These are phyloP conservation scores for Aulostomus chinensis DNA, from an alignment of 2,797 vertebrate species.

Conservation along the genomic window DNA sequence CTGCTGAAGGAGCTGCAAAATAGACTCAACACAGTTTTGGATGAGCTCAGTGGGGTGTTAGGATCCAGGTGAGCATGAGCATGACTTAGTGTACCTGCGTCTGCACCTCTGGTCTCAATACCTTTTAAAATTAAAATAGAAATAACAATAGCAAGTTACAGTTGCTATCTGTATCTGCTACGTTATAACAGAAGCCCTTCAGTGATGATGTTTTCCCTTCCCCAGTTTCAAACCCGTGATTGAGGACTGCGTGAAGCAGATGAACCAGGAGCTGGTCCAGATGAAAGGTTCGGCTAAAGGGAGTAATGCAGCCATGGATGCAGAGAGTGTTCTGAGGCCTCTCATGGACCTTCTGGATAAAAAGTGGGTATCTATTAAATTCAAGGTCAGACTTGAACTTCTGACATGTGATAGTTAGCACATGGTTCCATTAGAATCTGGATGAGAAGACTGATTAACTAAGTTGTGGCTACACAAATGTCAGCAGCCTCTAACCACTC, in stretches of 20 bases:
- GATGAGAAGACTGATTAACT: too few species aligned
- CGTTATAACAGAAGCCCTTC: too few species aligned
- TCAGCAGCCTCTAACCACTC: too few species aligned
- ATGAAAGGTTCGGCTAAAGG: constrained; percentile 88
- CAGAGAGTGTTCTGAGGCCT: constrained; percentile 91
- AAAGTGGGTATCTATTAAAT: constrained; percentile 81
- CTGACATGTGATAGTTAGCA: too few species aligned
- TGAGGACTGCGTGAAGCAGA: constrained; percentile 94
- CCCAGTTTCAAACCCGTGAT: constrained; percentile 90
- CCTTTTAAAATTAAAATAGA: too few species aligned
- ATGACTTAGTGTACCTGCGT: background rate
- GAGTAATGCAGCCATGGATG: constrained; percentile 89
- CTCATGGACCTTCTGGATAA: constrained; percentile 98
- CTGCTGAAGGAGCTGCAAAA: constrained; percentile 95
- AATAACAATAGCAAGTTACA: too few species aligned
- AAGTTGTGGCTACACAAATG: too few species aligned
- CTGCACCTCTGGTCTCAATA: constrained; percentile 4
- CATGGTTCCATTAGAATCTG: too few species aligned
- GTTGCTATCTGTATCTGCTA: background rate
- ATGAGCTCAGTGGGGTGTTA: constrained; percentile 90
- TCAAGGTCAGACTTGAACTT: background rate
- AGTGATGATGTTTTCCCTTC: constrained; percentile 25
- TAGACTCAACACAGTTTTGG: constrained; percentile 90
- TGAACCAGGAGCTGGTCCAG: constrained; percentile 91
- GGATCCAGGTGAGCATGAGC: constrained; percentile 86